A percentile compares a stretch with the other conserved stretches of the same genome.
Conservation (phyloP, 2,113 vertebrate genomes). For the Python bivittatus region DNA sequence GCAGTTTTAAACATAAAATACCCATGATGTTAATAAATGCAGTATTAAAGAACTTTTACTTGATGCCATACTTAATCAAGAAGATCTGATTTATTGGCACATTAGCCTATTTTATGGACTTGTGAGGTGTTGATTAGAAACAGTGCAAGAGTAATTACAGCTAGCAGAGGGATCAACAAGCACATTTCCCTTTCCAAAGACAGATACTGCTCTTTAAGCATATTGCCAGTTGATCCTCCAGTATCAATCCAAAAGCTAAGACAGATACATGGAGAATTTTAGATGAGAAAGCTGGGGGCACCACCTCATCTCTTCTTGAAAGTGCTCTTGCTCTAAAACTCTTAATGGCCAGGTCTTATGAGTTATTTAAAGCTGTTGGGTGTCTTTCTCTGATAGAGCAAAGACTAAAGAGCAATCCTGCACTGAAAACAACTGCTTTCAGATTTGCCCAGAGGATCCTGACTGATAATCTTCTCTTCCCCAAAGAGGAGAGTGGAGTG, state of each 20-base stretch:
- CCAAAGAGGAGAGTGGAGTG: neutral
- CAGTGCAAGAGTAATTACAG: neutral
- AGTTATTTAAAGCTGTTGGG: neutral
- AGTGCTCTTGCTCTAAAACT: neutral
- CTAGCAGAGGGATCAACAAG: too few relatives aligned
- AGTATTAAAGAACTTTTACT: conserved; percentile 20
- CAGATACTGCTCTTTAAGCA: too few relatives aligned
- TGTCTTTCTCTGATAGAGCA: conserved; percentile 31
- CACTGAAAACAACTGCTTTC: conserved; percentile 1
- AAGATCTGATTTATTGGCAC: neutral
- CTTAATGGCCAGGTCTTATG: neutral
- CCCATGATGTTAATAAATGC: conserved; percentile 7
- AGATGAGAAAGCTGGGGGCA: neutral
- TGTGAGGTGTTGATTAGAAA: neutral
- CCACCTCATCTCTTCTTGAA: neutral
- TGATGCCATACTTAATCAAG: conserved; percentile 33
- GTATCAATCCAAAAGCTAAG: neutral
- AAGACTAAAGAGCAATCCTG: neutral
- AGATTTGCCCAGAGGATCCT: neutral
- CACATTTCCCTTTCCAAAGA: too few relatives aligned
- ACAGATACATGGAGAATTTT: neutral
- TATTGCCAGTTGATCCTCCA: too few relatives aligned
- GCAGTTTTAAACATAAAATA: conserved; percentile 40
- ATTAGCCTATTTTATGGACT: conserved; percentile 3
- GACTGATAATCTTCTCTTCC: conserved; percentile 3